Evolutionary conservation across 2,888 invertebrate genomes (phyloP).

Genomic region (Oasisia sp.): DNA sequence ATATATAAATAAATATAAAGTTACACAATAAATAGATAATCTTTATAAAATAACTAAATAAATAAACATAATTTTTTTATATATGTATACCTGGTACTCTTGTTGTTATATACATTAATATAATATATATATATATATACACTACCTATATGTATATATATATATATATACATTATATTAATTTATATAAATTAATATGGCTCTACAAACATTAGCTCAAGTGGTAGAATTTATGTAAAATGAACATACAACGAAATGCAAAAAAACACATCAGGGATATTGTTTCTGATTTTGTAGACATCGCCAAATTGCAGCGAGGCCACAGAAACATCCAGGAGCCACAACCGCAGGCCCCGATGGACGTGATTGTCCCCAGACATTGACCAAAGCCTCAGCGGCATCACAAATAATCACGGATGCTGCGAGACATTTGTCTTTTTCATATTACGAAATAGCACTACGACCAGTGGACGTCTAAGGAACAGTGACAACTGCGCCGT

Average conservation of each 20-base stretch:
- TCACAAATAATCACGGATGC: not conserved
- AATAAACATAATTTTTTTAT: no score
- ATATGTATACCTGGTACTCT: no score
- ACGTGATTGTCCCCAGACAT: not conserved
- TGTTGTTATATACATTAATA: no score
- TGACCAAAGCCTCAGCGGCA: not conserved
- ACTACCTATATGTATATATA: no score
- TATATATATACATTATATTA: no score
- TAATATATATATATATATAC: no score
- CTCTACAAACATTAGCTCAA: no score
- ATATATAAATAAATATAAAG: no score
- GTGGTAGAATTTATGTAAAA: not conserved
- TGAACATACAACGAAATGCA: not conserved
- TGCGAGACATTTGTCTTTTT: not conserved
- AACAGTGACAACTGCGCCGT: not conserved
- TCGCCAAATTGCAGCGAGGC: not conserved
- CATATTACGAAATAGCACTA: not conserved
- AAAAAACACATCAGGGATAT: not conserved
- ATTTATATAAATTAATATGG: no score
- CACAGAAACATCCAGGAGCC: not conserved
- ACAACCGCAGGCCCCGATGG: not conserved
- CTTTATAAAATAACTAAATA: no score
- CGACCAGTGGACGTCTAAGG: not conserved
- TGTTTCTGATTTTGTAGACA: not conserved
- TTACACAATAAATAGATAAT: no score